phyloP scores from a whole-genome alignment of 2,797 vertebrate species.

The Megalops cyprinoides region DNA sequence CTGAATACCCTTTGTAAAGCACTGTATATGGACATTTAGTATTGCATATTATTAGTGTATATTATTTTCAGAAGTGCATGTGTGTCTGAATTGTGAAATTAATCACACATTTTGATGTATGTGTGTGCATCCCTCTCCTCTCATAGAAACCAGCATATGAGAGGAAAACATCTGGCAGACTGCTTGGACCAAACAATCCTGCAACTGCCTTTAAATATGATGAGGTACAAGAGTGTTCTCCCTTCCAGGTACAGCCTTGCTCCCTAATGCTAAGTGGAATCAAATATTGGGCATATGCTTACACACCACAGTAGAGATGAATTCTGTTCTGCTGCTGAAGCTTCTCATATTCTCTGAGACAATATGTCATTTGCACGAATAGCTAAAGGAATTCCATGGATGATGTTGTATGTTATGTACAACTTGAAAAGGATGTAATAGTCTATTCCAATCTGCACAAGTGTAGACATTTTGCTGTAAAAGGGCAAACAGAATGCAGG shows the following conservation, averaged over 20 bases:
- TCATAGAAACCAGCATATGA: constrained; percentile 73
- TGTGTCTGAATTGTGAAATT: constrained; percentile 19
- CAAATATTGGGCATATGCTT: background rate
- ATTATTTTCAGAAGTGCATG: background rate
- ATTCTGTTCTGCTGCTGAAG: too few relatives aligned
- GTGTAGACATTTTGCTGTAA: too few relatives aligned
- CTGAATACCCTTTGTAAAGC: too few relatives aligned
- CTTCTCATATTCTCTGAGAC: too few relatives aligned
- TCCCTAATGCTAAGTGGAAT: constrained; percentile 45
- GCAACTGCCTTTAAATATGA: constrained; percentile 79
- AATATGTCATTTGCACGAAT: too few relatives aligned
- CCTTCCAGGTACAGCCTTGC: constrained; percentile 62
- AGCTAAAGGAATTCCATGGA: too few relatives aligned
- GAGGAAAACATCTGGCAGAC: constrained; percentile 74
- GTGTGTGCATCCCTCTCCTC: constrained; percentile 66
- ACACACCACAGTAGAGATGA: too few relatives aligned
- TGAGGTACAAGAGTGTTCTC: constrained; percentile 71
- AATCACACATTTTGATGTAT: constrained; percentile 43
- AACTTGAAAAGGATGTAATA: too few relatives aligned
- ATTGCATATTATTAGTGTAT: background rate
- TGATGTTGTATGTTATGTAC: too few relatives aligned
- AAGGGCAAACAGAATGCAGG: too few relatives aligned
- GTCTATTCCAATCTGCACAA: too few relatives aligned
- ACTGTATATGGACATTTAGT: too few relatives aligned
- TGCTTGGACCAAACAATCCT: constrained; percentile 75